Evolutionary conservation across 1,140 invertebrate genomes (phyloP), one percentile per base, ranked within the genome.

Genomic region (Physella acuta): DNA sequence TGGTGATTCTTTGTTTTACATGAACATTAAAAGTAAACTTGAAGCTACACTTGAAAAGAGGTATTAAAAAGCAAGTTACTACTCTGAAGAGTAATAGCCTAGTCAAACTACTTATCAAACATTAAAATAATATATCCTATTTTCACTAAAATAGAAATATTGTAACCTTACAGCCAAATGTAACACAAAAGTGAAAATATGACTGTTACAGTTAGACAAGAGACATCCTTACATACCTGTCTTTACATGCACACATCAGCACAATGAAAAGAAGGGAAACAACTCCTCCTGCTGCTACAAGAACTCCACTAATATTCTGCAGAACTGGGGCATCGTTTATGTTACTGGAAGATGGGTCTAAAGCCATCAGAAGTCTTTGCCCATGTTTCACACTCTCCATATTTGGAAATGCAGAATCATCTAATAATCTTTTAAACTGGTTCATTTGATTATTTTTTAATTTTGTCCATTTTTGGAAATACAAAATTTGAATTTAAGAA

Each of bases 301-400:
- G 0, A 30, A 44, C 28, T 5, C 1, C 17, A 3, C 1, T 36
- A 2, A 61, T 24, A 24, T 24, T 39, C 16, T 20, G 17, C 30
- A 5, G n/a, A 34, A 5, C 24, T 4, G n/a, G 5, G 28, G 2
- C 33, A 2, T 44, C 59, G 26, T 28, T 34, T 39, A 0, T 34
- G 14, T 61, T 24, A n/a, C 28, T 26, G 4, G 59, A 8, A 28
- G 16, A 1, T 11, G 30, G 34, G 11, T 33, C 3, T 28, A 61
- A 39, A 16, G 59, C 59, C 37, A 61, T 26, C n/a, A 61, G 59
- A 39, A 61, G 36, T 0, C 59, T 2, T 24, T 61, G 59, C 2
- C 59, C 59, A n/a, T 61, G 59, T 37, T 24, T 61, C 8, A 44
- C 20, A 11, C 39, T 20, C 8, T 44, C 39, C 39, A 44, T 44